These are phyloP conservation scores for Leucopsar rothschildi DNA, from an alignment of 2,113 vertebrate genomes.

Conservation along the genomic window DNA sequence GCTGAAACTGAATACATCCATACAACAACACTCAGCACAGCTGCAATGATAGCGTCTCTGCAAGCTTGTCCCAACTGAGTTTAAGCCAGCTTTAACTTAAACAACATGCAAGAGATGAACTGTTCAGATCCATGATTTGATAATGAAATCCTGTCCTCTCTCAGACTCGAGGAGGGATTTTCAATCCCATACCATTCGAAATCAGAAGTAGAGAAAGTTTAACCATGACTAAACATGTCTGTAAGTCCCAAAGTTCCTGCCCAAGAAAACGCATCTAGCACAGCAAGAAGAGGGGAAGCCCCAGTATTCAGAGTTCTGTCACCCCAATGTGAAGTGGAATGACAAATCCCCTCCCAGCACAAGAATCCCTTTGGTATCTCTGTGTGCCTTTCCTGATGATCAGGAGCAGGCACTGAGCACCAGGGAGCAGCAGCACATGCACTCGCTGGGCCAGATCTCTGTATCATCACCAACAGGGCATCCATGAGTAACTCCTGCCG, in stretches of 20 bases:
- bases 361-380: neutral
- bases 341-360: neutral
- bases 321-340: neutral
- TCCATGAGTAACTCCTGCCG: neutral
- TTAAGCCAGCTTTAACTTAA: neutral
- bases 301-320: neutral
- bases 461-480: neutral
- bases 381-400: neutral
- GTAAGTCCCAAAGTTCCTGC: neutral
- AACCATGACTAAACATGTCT: neutral
- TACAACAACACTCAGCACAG: neutral
- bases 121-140: neutral
- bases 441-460: fast-evolving
- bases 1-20: neutral
- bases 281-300: neutral
- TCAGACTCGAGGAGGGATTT: neutral
- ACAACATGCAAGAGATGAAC: neutral
- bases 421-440: fast-evolving
- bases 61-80: neutral
- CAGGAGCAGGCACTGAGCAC: neutral
- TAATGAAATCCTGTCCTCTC: neutral
- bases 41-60: neutral
- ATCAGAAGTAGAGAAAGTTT: neutral
- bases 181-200: neutral
- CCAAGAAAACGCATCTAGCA: neutral